Base-by-base conservation (phyloP, 2,113 vertebrate genomes). In the Montifringilla adamsi region DNA sequence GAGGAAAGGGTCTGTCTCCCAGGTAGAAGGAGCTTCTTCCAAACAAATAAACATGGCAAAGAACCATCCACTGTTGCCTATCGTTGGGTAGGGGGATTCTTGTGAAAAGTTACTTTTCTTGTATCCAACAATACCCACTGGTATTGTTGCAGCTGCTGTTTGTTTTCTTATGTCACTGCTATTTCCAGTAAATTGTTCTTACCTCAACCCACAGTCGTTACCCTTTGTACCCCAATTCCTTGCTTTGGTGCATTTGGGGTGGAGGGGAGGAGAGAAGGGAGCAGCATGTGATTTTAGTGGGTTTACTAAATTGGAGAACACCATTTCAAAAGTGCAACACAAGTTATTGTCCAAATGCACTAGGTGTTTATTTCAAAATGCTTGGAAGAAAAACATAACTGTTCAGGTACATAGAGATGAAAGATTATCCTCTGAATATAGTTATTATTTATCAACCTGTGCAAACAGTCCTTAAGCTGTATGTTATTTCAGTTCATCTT, bases 371-470 rank as follows among this genome's bases (percentile, higher is more conserved):
- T 85, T 90, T 73, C 7, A 66, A 66, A 80, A n/a, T 66, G 2
- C 30, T 76, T 60, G 39, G 2, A 1, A 19, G 55, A 73, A 73
- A 15, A 0, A 2, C 0, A 3, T 5, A 37, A 9, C 15, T 89
- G 8, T 66, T 69, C 66, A 59, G 6, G 6, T 66, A 23, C 4
- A 15, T 9, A 41, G 7, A 13, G 5, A 37, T 35, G 10, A 52
- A 64, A 72, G 24, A 39, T 83, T 64, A 55, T 35, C 16, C 23
- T 46, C 4, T 39, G 14, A 92, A 56, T 16, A 39, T 15, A 66
- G 35, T 31, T 87, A 28, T 56, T 58, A 13, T 72, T 78, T 11
- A 11, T 63, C 14, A 44, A 52, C 39, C 69, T 19, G 4, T 60
- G 15, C 30, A 50, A 52, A 37, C 39, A 76, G 19, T 52, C 21